phyloP scores from a whole-genome alignment of 2,888 invertebrate species.

The Pristionchus japonicus region DNA sequence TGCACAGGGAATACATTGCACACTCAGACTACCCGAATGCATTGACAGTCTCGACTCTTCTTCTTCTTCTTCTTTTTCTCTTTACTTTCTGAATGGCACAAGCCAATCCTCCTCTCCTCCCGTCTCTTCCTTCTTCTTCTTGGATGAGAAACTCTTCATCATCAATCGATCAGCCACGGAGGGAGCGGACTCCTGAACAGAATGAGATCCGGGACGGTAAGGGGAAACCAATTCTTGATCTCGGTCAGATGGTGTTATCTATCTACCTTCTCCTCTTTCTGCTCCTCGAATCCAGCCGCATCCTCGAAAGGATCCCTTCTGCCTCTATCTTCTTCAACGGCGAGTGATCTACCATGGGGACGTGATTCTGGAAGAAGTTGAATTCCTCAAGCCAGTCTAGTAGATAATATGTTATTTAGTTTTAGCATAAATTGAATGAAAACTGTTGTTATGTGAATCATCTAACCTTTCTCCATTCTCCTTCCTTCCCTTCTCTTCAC shows the following conservation, averaged over 20 bases:
- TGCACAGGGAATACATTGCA: background rate
- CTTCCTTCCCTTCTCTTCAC: background rate
- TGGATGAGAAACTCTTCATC: background rate
- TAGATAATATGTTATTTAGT: no score
- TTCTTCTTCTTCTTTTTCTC: background rate
- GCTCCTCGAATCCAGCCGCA: background rate
- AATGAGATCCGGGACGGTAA: no score
- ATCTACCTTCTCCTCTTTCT: background rate
- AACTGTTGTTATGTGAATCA: background rate
- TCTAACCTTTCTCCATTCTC: background rate
- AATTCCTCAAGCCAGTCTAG: no score
- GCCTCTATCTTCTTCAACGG: background rate
- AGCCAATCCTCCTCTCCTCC: constrained; percentile 34
- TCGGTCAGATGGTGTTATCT: background rate
- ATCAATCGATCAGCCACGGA: background rate
- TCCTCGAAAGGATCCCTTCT: constrained; percentile 5
- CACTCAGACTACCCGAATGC: background rate
- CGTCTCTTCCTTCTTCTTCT: background rate
- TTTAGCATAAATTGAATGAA: no score
- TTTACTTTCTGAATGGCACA: background rate
- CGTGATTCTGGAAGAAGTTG: background rate
- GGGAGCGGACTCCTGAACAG: background rate
- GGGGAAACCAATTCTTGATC: no score
- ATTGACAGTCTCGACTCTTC: background rate
- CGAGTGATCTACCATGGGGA: constrained; percentile 6